Percentiles rank a stretch among this genome's conserved stretches.
These are phyloP conservation scores for Psylliodes chrysocephalus DNA, from an alignment of 2,888 invertebrate genomes.

Conservation along the genomic window DNA sequence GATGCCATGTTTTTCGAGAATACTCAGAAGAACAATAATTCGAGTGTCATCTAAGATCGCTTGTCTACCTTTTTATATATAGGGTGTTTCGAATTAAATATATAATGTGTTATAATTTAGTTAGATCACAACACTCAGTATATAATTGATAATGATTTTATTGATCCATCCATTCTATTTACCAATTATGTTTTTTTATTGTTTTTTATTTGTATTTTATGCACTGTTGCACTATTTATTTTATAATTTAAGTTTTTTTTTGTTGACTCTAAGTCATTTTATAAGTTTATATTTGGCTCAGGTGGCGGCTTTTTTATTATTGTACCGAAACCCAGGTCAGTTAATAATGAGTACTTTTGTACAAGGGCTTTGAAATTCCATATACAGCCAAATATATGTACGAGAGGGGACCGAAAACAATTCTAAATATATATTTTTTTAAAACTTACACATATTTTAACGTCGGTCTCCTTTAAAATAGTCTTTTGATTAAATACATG, in stretches of 20 bases:
- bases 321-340: not conserved
- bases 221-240: constrained; percentile 1
- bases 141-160: not conserved
- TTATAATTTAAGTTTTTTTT: not conserved
- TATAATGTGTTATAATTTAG: no score
- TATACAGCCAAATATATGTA: no score
- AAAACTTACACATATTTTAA: no score
- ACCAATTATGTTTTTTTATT: not conserved
- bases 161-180: not conserved
- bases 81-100: no score
- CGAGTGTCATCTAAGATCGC: constrained; percentile 16
- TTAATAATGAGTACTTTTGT: no score
- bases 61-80: no score
- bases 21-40: constrained; percentile 29
- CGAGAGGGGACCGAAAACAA: no score
- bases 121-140: not conserved
- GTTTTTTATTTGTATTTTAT: not conserved
- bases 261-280: not conserved
- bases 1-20: constrained; percentile 54
- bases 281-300: not conserved
- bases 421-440: no score
- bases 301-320: constrained; percentile 2
- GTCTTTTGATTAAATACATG: no score
- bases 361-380: no score
- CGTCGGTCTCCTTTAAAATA: no score